Evolutionary conservation across 2,888 invertebrate species (phyloP), one percentile per base, ranked within the genome.

Genomic region (Plemyria rubiginata): DNA sequence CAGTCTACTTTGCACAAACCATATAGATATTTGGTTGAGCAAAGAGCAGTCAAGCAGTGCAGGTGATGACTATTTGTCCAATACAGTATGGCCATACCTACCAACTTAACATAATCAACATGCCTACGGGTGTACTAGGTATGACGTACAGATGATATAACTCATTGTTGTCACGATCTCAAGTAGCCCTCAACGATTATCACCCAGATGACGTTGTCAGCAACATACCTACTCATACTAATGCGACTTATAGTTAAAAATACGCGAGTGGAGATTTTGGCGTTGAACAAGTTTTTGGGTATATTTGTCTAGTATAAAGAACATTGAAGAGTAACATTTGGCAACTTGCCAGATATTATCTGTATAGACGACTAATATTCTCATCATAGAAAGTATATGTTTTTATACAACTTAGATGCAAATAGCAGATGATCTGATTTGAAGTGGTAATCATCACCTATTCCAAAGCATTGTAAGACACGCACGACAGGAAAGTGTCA

Each of bases 131-230:
- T 7, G 16, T 16, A 4, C 13, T 11, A 49, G 45, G 59, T 60
- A 54, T 69, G 68, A 68, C 66, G 66, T 58, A 45, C 28, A 62
- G 8, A 58, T 61, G 45, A 13, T 62, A 66, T 53, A 67, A 66
- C 65, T 63, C 43, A 67, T 64, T 68, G 61, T 61, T 55, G 63
- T 64, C 65, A 66, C 60, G 65, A 66, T 54, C 49, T 48, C n/a
- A 55, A 57, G 66, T 65, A 56, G 58, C 58, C 51, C 54, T 55
- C 32, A 53, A 57, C 61, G 43, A 65, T 68, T 64, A 59, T 60
- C 66, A 60, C 46, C n/a, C 36, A 40, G 50, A 29, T 67, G 64
- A 60, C 66, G 69, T 67, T 29, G 29, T 53, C 48, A 41, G 56
- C 53, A 53, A 54, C 54, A 45, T 15, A 60, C 57, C 57, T 61